Conservation (phyloP, 2,888 invertebrate species). For the Trichacis sp. region DNA sequence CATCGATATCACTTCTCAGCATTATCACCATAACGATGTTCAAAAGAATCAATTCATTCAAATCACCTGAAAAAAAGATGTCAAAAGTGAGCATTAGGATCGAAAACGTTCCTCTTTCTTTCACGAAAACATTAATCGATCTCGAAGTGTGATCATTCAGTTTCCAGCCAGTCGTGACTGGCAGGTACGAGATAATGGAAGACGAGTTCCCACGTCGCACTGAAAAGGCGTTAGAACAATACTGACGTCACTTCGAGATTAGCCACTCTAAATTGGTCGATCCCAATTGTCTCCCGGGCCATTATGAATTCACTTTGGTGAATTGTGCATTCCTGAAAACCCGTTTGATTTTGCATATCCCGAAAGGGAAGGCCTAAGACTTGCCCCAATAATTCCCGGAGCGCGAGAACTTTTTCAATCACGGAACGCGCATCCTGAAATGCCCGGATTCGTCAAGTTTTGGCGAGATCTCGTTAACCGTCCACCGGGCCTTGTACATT, state of each 20-base stretch:
- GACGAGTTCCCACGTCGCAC: conserved; percentile 53
- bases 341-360: conserved; percentile 50
- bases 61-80: conserved; percentile 33
- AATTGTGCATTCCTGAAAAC: conserved; percentile 65
- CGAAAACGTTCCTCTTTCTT: conserved; percentile 26
- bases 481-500: conserved; percentile 26
- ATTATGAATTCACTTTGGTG: conserved; percentile 66
- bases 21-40: too few species aligned
- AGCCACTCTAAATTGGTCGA: conserved; percentile 61
- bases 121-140: conserved; percentile 36
- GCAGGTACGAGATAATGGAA: conserved; percentile 49
- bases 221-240: conserved; percentile 58
- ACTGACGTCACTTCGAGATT: conserved; percentile 62
- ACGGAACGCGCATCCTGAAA: too few species aligned
- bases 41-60: too few species aligned
- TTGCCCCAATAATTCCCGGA: conserved; percentile 15
- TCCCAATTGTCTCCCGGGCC: conserved; percentile 59
- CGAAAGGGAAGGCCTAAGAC: neutral
- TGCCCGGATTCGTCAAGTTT: conserved; percentile 6
- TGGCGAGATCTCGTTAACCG: conserved; percentile 27
- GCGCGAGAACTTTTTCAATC: too few species aligned
- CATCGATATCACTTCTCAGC: too few species aligned
- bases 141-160: conserved; percentile 35
- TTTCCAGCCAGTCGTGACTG: conserved; percentile 52
- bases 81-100: conserved; percentile 6